Evolutionary conservation across 1,140 invertebrate species (phyloP).

Genomic region (Drosophila arizonae): DNA sequence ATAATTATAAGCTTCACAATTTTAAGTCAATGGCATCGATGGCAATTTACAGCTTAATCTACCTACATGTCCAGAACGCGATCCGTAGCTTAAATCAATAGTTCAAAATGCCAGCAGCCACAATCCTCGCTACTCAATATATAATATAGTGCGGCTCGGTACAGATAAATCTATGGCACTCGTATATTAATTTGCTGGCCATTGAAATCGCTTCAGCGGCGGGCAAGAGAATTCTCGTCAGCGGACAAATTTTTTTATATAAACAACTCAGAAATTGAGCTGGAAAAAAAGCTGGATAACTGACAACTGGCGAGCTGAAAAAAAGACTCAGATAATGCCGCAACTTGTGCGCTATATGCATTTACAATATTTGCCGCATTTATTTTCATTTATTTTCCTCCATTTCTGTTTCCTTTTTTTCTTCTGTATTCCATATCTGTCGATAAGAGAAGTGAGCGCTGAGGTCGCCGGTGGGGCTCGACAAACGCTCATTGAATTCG

Average conservation of each 20-base stretch:
- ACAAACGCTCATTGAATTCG: slow-evolving; percentile 64
- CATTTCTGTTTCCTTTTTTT: slow-evolving; percentile 15
- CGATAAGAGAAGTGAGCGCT: slow-evolving; percentile 32
- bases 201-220: slow-evolving; percentile 6
- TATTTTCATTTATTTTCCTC: slow-evolving; percentile 55
- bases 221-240: background rate
- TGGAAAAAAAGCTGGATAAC: slow-evolving; percentile 1
- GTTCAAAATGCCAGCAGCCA: background rate
- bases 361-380: slow-evolving; percentile 47
- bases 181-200: slow-evolving; percentile 26
- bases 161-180: background rate
- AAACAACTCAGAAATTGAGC: slow-evolving; percentile 24
- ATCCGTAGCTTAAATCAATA: slow-evolving; percentile 31
- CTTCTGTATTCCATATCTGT: background rate
- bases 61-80: slow-evolving; percentile 1
- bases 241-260: slow-evolving; percentile 5
- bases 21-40: slow-evolving; percentile 27
- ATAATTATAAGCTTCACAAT: slow-evolving; percentile 13
- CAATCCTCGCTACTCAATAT: slow-evolving; percentile 7
- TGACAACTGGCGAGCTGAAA: slow-evolving; percentile 41
- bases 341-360: slow-evolving; percentile 38
- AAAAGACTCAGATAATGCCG: slow-evolving; percentile 60
- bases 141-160: background rate
- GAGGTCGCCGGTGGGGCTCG: slow-evolving; percentile 16
- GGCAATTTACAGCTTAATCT: slow-evolving; percentile 43